Evolutionary conservation across 2,797 vertebrate genomes (phyloP).

Genomic region (Gymnoscopelus microlampas): DNA sequence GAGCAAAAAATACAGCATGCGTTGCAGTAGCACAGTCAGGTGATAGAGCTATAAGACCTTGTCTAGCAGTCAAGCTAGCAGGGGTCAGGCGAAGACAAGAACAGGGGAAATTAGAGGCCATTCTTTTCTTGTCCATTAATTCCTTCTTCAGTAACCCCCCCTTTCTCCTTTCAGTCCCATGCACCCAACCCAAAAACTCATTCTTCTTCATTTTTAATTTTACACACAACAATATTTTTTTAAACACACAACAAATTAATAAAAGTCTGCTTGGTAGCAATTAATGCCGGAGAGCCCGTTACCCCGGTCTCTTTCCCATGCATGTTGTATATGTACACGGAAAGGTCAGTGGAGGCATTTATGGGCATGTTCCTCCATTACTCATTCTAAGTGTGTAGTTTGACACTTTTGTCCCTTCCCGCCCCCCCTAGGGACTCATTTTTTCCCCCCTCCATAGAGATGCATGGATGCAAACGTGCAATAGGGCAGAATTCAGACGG

Average conservation of each 20-base stretch:
- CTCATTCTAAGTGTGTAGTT: slow-evolving; percentile 77
- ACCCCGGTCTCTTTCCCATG: slow-evolving; percentile 41
- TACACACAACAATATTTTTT: slow-evolving; percentile 49
- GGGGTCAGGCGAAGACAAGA: slow-evolving; percentile 46
- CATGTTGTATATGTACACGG: slow-evolving; percentile 56
- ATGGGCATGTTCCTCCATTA: slow-evolving; percentile 71
- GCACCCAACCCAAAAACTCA: slow-evolving; percentile 18
- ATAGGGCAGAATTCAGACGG: slow-evolving; percentile 36
- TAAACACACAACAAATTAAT: slow-evolving; percentile 56
- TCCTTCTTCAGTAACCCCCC: slow-evolving; percentile 4
- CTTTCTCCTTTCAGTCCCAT: slow-evolving; percentile 1
- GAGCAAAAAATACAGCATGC: slow-evolving; percentile 11
- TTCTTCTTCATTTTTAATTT: slow-evolving; percentile 47
- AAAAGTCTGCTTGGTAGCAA: slow-evolving; percentile 66
- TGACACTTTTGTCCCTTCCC: slow-evolving; percentile 68
- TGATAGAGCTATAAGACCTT: slow-evolving; percentile 51
- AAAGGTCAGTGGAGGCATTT: slow-evolving; percentile 80
- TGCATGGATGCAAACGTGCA: slow-evolving; percentile 66
- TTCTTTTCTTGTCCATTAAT: background rate
- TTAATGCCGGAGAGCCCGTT: slow-evolving; percentile 64
- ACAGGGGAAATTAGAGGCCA: slow-evolving; percentile 38
- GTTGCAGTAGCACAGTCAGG: slow-evolving; percentile 21
- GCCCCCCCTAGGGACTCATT: slow-evolving; percentile 49
- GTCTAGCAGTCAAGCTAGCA: slow-evolving; percentile 49
- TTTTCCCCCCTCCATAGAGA: slow-evolving; percentile 53